phyloP scores from a whole-genome alignment of 2,888 invertebrate species.

The Pandemis heparana region DNA sequence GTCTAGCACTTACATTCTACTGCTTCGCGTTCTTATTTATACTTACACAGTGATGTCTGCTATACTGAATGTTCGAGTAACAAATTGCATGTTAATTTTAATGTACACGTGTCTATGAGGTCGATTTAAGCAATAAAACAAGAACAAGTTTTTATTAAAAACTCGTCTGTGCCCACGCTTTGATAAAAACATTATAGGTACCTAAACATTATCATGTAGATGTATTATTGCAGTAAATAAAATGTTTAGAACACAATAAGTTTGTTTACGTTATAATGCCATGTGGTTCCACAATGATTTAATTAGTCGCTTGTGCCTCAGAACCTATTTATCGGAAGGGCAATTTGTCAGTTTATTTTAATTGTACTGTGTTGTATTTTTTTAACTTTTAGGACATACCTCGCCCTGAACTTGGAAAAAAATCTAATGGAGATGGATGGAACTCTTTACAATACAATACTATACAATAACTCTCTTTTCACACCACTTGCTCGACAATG shows the following conservation, averaged over 20 bases:
- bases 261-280: neutral
- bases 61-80: constrained; percentile 4
- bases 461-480: too few relatives aligned
- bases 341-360: too few relatives aligned
- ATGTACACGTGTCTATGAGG: neutral
- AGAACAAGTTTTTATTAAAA: neutral
- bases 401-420: too few relatives aligned
- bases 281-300: neutral
- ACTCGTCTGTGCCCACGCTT: neutral
- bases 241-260: neutral
- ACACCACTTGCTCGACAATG: too few relatives aligned
- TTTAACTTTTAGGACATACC: too few relatives aligned
- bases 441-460: too few relatives aligned
- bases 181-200: neutral
- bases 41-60: constrained; percentile 2
- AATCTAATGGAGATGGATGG: too few relatives aligned
- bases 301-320: too few relatives aligned
- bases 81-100: constrained; percentile 9
- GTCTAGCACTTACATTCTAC: constrained; percentile 11
- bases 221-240: neutral
- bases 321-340: too few relatives aligned
- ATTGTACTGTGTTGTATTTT: too few relatives aligned
- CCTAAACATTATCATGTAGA: neutral
- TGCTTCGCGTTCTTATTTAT: neutral
- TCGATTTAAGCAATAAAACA: constrained; percentile 1